phyloP scores from a whole-genome alignment of 2,888 invertebrate species.

The Carpatolechia fugitivella region DNA sequence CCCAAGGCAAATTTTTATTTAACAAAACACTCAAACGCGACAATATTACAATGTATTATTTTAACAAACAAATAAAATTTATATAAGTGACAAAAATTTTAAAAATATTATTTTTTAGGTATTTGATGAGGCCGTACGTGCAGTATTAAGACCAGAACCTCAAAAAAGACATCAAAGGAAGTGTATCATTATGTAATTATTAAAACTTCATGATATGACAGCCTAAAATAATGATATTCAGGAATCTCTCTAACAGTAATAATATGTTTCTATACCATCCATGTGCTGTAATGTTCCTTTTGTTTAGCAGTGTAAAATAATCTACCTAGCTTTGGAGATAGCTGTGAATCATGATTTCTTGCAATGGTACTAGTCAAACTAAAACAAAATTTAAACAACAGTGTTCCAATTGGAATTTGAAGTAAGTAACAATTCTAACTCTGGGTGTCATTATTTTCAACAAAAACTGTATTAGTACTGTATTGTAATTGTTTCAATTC shows the following conservation, averaged over 20 bases:
- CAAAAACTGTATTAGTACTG: no score
- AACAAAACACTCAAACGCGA: no score
- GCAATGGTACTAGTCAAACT: no score
- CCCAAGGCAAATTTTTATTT: no score
- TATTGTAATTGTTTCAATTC: constrained; percentile 6
- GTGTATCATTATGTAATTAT: constrained; percentile 87
- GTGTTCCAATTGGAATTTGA: background rate
- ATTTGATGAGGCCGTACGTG: constrained; percentile 98
- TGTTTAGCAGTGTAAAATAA: background rate
- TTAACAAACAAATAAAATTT: no score
- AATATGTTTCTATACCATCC: constrained; percentile 71
- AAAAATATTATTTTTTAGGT: constrained; percentile 81
- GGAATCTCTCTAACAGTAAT: constrained; percentile 74
- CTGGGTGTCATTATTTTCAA: no score
- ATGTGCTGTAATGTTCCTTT: constrained; percentile 28
- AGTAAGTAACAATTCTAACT: constrained; percentile 19
- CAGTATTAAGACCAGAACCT: constrained; percentile 98
- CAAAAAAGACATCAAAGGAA: constrained; percentile 96
- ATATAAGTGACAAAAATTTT: no score
- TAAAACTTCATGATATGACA: constrained; percentile 45
- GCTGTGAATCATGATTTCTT: background rate
- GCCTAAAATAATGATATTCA: constrained; percentile 38
- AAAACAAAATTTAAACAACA: no score
- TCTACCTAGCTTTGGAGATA: background rate
- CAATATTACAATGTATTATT: no score